Base-by-base conservation (phyloP, 2,797 vertebrate species). In the Helarctos malayanus region DNA sequence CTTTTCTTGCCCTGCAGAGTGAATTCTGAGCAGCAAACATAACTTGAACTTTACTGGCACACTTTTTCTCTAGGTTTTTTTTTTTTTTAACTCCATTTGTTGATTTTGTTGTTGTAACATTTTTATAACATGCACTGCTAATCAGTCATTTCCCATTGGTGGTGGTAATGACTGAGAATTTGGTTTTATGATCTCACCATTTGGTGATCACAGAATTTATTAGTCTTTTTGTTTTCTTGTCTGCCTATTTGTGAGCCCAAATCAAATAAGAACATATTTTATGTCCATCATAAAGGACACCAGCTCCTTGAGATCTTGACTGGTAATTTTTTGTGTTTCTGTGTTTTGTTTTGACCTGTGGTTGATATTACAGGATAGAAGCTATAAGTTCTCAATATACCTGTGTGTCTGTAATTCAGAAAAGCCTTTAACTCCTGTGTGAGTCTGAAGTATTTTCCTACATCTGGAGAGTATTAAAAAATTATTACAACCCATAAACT, bases 261-360 rank as follows among this genome's bases (percentile, higher is more conserved):
- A 82, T 73, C 27, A 63, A 90, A 35, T 82, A 18, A 38, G 54
- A 89, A 49, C 8, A 49, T 86, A 73, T 65, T 93, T 95, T 89
- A 85, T 45, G 9, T 82, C 19, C 27, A 35, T 10, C 35, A 54
- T 54, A 59, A 87, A 78, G 63, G 78, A 88, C 71, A 78, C 14
- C 14, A 81, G 38, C 11, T 92, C 23, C 35, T 90, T 19, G 47
- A 75, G 52, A 91, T 75, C 27, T 54, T 79, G 27, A 79, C 38
- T 71, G n/a, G 23, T 35, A 52, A 71, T 16, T 56, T 69, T 82
- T 75, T 80, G 11, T 29, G 19, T 79, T 14, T 45, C 32, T 54
- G 65, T 71, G 38, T 65, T 88, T 35, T 56, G 27, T 63, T 96
- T 73, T 95, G 56, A 68, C 35, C 52, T 81, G 12, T 54, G 57